Conservation (phyloP, 2,888 invertebrate genomes). For the Entomobrya proxima region DNA sequence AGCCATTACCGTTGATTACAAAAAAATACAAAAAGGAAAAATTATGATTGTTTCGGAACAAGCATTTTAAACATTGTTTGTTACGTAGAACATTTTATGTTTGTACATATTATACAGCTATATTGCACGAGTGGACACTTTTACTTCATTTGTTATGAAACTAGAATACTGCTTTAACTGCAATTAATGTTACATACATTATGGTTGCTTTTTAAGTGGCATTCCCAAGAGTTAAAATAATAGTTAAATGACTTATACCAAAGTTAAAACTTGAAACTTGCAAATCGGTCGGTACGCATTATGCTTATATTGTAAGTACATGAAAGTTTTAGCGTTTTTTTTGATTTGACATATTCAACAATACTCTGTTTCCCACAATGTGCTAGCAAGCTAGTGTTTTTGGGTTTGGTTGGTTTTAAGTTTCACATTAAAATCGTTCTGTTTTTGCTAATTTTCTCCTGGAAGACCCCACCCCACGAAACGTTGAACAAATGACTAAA, state of each 20-base stretch:
- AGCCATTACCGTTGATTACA: conserved; percentile 24
- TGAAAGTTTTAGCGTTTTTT: neutral
- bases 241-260: neutral
- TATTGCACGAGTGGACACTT: conserved; percentile 9
- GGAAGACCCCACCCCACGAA: too few relatives aligned
- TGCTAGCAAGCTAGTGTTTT: neutral
- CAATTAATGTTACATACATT: neutral
- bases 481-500: too few relatives aligned
- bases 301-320: too few relatives aligned
- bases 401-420: too few relatives aligned
- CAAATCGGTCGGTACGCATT: too few relatives aligned
- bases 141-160: neutral
- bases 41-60: neutral
- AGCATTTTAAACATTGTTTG: neutral
- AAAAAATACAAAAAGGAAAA: conserved; percentile 27
- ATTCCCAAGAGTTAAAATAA: neutral
- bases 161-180: conserved; percentile 25
- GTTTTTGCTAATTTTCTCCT: neutral
- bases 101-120: neutral
- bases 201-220: neutral
- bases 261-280: too few relatives aligned
- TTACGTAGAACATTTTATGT: neutral
- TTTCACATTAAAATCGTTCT: too few relatives aligned
- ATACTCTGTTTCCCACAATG: neutral
- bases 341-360: neutral